phyloP scores from a whole-genome alignment of 2,797 vertebrate genomes.

The Sebastes reedi region DNA sequence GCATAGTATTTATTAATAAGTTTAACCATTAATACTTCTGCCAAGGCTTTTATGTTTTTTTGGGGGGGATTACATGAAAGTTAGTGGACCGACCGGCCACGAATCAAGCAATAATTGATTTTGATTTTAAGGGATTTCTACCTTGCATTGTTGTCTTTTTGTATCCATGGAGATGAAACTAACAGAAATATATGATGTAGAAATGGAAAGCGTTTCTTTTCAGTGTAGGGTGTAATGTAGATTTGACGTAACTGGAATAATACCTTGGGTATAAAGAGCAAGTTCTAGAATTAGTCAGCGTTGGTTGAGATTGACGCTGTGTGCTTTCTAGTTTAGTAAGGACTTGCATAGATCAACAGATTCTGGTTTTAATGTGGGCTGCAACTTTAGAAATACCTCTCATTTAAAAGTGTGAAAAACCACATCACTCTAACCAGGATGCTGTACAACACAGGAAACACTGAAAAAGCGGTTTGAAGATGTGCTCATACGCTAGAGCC shows the following conservation, averaged over 20 bases:
- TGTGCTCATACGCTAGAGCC: slow-evolving; percentile 40
- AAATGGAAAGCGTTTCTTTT: slow-evolving; percentile 18
- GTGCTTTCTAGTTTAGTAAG: slow-evolving; percentile 58
- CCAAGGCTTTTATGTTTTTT: not conserved
- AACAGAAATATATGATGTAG: not conserved
- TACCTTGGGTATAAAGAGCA: slow-evolving; percentile 1
- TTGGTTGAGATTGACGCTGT: slow-evolving; percentile 36
- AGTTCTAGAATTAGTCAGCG: slow-evolving; percentile 46
- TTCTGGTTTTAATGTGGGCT: slow-evolving; percentile 54
- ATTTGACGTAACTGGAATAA: slow-evolving; percentile 48
- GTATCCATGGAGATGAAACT: not conserved
- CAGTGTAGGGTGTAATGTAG: not conserved
- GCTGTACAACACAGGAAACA: slow-evolving; percentile 66
- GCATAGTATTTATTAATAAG: not conserved
- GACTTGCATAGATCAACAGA: slow-evolving; percentile 37
- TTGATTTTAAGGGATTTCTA: not conserved
- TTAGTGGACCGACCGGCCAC: not conserved
- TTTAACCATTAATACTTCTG: not conserved
- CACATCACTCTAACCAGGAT: slow-evolving; percentile 73
- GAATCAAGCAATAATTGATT: not conserved
- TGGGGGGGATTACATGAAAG: not conserved
- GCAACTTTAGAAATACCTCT: slow-evolving; percentile 66
- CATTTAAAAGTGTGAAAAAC: slow-evolving; percentile 64
- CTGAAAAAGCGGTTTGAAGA: slow-evolving; percentile 52
- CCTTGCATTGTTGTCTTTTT: not conserved